Conservation (phyloP, 2,797 vertebrate genomes). For the Ciconia nigra region DNA sequence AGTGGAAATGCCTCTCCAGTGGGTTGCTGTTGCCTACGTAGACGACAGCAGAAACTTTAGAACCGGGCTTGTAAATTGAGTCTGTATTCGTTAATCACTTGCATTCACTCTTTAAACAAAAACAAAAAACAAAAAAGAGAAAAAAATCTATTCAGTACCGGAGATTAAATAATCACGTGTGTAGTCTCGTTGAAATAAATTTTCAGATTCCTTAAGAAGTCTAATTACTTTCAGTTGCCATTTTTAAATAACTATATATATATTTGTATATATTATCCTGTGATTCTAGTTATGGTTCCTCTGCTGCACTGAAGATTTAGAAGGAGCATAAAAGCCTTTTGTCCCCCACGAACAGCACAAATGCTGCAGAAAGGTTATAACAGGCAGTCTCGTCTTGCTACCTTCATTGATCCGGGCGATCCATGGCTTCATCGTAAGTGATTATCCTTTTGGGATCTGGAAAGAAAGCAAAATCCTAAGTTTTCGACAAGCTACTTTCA, state of each 20-base stretch:
- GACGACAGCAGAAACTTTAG: slow-evolving; percentile 76
- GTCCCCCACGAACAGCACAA: slow-evolving; percentile 76
- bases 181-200: slow-evolving; percentile 79
- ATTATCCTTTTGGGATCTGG: slow-evolving; percentile 86
- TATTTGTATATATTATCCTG: slow-evolving; percentile 82
- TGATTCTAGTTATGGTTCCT: slow-evolving; percentile 81
- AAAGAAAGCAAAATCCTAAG: slow-evolving; percentile 16
- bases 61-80: slow-evolving; percentile 70
- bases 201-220: slow-evolving; percentile 80
- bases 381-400: slow-evolving; percentile 72
- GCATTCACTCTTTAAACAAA: slow-evolving; percentile 75
- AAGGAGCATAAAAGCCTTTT: slow-evolving; percentile 76
- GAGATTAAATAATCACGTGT: slow-evolving; percentile 80
- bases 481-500: not conserved
- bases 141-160: slow-evolving; percentile 74
- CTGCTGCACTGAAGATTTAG: slow-evolving; percentile 78
- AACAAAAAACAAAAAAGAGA: slow-evolving; percentile 38
- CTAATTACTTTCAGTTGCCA: slow-evolving; percentile 80
- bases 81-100: slow-evolving; percentile 76
- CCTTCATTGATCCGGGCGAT: slow-evolving; percentile 82
- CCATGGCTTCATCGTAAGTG: slow-evolving; percentile 86
- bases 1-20: slow-evolving; percentile 77
- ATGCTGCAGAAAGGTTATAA: slow-evolving; percentile 75
- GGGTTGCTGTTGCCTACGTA: slow-evolving; percentile 73
- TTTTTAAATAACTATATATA: slow-evolving; percentile 83